Evolutionary conservation across 2,888 invertebrate species (phyloP), one percentile per base, ranked within the genome.

Genomic region (Cryptus armator): DNA sequence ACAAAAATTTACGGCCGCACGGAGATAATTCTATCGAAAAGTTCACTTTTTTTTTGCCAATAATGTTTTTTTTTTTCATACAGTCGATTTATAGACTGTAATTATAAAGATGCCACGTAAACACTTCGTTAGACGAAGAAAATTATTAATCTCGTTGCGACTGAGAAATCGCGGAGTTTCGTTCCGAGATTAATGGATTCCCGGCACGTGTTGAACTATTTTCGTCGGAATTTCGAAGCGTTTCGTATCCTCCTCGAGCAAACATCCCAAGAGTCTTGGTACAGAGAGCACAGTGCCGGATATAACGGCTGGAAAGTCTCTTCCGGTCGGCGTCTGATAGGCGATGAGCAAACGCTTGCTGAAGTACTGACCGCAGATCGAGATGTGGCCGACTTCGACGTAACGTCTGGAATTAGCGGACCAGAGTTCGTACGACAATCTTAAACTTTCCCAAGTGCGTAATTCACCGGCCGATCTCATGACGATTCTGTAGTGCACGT

Each of bases 271-370:
- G 29, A 98, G 92, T 90, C 95, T 96, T 0, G 97, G 96, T n/a
- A 97, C 95, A 93, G 96, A 96, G 16, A 98, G 91, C 59, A 97
- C 93, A 29, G 96, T 96, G 16, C 98, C 98, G 9, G 96, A 96
- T 82, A 98, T 94, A 48, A 97, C 92, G 89, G 96, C 95, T 10
- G 97, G 95, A 91, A 96, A 98, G 64, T 95, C 94, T 48, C 93
- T 93, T 56, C 95, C 94, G 3, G 72, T 84, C 10, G 95, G 94
- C 59, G 96, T 95, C 37, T 94, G 94, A 91, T 96, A 96, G 59
- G 95, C 96, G 86, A 97, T 96, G 90, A 97, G 94, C 64, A 98
- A 94, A 81, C 98, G 95, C 92, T 97, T 97, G 88, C 97, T 97
- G 43, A 98, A 95, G 91, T 96, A 98, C 89, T 96, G 96, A 10